A percentile compares a stretch with the other conserved stretches of the same genome.
These are phyloP conservation scores for Adelosebastes latens DNA, from an alignment of 2,797 vertebrate species.

Conservation along the genomic window DNA sequence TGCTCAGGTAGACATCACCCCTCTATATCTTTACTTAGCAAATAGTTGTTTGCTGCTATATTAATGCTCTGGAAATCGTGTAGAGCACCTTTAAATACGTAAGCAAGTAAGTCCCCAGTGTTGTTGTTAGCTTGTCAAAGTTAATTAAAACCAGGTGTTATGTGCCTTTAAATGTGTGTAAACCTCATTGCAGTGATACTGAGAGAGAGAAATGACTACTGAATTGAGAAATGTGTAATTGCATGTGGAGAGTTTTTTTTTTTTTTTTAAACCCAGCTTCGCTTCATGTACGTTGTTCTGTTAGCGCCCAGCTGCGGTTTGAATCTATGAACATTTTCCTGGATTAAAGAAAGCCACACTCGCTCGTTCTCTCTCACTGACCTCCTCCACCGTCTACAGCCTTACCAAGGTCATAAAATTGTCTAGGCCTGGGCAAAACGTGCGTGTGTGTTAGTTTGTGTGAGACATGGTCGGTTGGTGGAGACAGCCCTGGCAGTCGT, in stretches of 20 bases:
- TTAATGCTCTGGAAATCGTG: no score
- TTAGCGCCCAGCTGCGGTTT: constrained; percentile 30
- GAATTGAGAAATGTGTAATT: background rate
- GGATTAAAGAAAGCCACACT: constrained; percentile 43
- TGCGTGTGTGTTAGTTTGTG: background rate
- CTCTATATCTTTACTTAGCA: no score
- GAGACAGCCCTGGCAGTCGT: constrained; percentile 49
- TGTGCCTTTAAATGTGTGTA: background rate
- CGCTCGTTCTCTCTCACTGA: constrained; percentile 24
- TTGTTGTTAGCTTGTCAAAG: background rate
- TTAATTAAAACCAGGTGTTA: background rate
- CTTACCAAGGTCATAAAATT: constrained; percentile 57
- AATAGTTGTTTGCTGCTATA: no score
- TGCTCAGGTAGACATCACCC: no score
- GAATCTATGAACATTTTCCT: constrained; percentile 33
- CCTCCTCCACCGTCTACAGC: constrained; percentile 53
- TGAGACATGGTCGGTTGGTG: constrained; percentile 36
- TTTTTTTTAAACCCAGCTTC: background rate
- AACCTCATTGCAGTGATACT: background rate
- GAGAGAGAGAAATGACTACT: background rate
- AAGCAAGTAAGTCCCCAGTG: background rate
- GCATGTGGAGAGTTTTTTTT: background rate
- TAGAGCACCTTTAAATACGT: background rate
- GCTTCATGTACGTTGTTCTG: constrained; percentile 6
- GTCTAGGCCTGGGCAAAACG: constrained; percentile 11